phyloP scores from a whole-genome alignment of 2,113 vertebrate species.

The Urocolius indicus region DNA sequence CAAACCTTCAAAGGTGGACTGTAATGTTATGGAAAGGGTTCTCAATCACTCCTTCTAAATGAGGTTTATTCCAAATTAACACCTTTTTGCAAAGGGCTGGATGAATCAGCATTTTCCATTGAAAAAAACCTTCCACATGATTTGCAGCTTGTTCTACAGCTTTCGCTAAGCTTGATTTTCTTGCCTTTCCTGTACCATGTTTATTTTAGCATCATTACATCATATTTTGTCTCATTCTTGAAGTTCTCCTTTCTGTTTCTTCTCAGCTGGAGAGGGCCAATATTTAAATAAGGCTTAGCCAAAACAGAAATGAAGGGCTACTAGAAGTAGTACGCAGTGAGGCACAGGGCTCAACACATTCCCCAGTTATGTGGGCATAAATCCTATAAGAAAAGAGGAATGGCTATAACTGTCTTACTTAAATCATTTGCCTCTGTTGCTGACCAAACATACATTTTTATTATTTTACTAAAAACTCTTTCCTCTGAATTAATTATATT shows the following conservation, averaged over 20 bases:
- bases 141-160: neutral
- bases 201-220: constrained; percentile 48
- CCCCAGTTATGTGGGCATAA: neutral
- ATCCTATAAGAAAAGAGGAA: constrained; percentile 24
- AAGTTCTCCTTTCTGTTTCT: constrained; percentile 16
- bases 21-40: constrained; percentile 50
- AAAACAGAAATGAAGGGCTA: neutral
- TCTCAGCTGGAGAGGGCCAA: neutral
- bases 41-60: constrained; percentile 36
- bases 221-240: constrained; percentile 39
- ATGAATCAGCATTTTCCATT: constrained; percentile 51
- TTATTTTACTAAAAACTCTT: neutral
- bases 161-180: constrained; percentile 30
- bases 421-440: neutral
- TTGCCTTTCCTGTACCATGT: constrained; percentile 57
- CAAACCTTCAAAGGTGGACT: constrained; percentile 29
- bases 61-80: constrained; percentile 51
- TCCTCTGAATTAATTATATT: neutral
- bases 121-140: constrained; percentile 45
- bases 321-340: neutral
- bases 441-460: neutral
- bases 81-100: neutral
- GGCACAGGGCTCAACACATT: neutral
- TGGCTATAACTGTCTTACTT: neutral
- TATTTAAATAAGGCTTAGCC: constrained; percentile 18